A percentile compares a stretch with the other conserved stretches of the same genome.
Conservation (phyloP, 2,888 invertebrate species). For the Harpagoxenus sublaevis region DNA sequence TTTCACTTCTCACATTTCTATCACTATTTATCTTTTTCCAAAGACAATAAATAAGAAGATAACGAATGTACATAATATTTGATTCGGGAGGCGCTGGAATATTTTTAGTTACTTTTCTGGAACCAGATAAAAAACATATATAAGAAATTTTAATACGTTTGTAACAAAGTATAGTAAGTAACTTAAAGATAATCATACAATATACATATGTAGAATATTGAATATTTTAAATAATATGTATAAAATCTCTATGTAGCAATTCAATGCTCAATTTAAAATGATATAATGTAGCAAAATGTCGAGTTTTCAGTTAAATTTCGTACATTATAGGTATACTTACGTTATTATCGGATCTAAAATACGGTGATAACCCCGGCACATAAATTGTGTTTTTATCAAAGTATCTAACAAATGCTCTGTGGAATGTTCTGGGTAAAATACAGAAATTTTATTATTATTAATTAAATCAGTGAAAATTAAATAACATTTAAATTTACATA, state of each 20-base stretch:
- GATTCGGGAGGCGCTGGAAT: conserved; percentile 78
- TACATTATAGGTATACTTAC: conserved; percentile 78
- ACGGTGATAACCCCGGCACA: conserved; percentile 79
- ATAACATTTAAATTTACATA: conserved; percentile 64
- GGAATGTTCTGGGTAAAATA: conserved; percentile 82
- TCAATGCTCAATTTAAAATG: background rate
- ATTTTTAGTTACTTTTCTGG: conserved; percentile 82
- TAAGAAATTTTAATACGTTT: conserved; percentile 2
- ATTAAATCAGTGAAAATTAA: background rate
- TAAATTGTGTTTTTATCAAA: conserved; percentile 82
- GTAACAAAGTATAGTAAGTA: background rate
- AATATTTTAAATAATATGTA: background rate
- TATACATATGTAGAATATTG: background rate
- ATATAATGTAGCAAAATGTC: conserved; percentile 14
- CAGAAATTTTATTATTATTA: background rate
- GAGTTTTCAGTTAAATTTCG: background rate
- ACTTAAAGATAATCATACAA: background rate
- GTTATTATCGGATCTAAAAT: conserved; percentile 83
- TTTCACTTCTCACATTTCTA: conserved; percentile 78
- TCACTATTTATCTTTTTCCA: conserved; percentile 83
- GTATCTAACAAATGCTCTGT: conserved; percentile 83
- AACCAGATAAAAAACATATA: conserved; percentile 59
- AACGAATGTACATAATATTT: conserved; percentile 82
- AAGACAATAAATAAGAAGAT: conserved; percentile 82
- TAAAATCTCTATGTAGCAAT: background rate